Evolutionary conservation across 2,797 vertebrate genomes (phyloP).

Genomic region (Rousettus madagascariensis): DNA sequence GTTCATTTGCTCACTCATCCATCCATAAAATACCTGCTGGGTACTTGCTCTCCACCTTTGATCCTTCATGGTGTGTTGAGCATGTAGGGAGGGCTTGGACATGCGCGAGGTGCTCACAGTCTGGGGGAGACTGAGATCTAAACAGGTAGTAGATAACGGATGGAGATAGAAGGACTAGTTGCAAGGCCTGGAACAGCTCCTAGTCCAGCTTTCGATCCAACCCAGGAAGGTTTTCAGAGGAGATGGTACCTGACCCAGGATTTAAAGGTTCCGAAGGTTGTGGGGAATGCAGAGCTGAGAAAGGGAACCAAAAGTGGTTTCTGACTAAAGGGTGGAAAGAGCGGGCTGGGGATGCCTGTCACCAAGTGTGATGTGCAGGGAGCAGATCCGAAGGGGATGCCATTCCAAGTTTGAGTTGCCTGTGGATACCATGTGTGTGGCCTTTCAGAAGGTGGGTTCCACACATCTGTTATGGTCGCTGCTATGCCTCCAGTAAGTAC

Average conservation of each 20-base stretch:
- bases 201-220: neutral
- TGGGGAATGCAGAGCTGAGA: neutral
- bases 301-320: neutral
- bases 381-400: neutral
- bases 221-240: neutral
- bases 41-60: neutral
- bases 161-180: neutral
- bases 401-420: neutral
- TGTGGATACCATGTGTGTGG: rapidly evolving
- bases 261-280: neutral
- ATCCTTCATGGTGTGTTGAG: neutral
- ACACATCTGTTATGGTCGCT: neutral
- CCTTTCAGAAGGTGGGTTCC: neutral
- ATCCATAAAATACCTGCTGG: neutral
- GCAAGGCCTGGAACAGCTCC: neutral
- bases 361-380: neutral
- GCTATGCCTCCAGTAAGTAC: neutral
- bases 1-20: neutral
- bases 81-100: rapidly evolving
- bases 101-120: neutral
- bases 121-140: neutral
- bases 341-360: neutral
- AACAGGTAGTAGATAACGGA: neutral
- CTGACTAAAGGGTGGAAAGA: neutral
- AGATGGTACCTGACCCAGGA: neutral